Evolutionary conservation across 2,888 invertebrate genomes (phyloP).

Genomic region (Agriotes lineatus): DNA sequence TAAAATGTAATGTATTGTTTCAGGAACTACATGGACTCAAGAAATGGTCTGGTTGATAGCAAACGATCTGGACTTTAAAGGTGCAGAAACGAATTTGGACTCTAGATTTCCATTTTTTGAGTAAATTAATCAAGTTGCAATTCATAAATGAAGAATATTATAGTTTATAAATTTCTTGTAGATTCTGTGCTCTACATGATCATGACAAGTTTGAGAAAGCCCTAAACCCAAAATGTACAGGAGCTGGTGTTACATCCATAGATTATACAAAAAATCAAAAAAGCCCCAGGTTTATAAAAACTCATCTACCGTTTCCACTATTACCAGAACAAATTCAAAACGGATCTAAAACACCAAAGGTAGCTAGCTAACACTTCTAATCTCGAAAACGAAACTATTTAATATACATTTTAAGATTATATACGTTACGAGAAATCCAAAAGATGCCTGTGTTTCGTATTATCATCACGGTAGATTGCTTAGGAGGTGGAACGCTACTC

Average conservation of each 20-base stretch:
- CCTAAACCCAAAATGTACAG: background rate
- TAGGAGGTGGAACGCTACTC: constrained; percentile 69
- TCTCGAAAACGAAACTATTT: too few species aligned
- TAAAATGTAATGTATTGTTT: too few species aligned
- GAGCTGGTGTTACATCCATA: background rate
- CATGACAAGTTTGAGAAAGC: background rate
- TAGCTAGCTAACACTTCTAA: too few species aligned
- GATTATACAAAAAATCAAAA: background rate
- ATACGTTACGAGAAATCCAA: constrained; percentile 90
- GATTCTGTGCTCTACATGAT: background rate
- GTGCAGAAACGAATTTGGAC: constrained; percentile 68
- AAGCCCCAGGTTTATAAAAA: constrained; percentile 70
- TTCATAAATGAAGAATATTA: too few species aligned
- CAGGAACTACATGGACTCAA: constrained; percentile 85
- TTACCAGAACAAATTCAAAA: constrained; percentile 68
- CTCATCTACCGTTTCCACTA: constrained; percentile 73
- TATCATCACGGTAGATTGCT: constrained; percentile 83
- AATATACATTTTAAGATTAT: constrained; percentile 73
- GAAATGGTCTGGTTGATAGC: constrained; percentile 80
- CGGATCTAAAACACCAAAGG: constrained; percentile 63
- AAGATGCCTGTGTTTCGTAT: constrained; percentile 90
- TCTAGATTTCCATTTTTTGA: constrained; percentile 79
- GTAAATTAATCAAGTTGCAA: constrained; percentile 66
- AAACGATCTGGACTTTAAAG: constrained; percentile 72
- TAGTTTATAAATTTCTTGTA: too few species aligned